Conservation (phyloP, 2,113 vertebrate species). For the Lagopus leucura region DNA sequence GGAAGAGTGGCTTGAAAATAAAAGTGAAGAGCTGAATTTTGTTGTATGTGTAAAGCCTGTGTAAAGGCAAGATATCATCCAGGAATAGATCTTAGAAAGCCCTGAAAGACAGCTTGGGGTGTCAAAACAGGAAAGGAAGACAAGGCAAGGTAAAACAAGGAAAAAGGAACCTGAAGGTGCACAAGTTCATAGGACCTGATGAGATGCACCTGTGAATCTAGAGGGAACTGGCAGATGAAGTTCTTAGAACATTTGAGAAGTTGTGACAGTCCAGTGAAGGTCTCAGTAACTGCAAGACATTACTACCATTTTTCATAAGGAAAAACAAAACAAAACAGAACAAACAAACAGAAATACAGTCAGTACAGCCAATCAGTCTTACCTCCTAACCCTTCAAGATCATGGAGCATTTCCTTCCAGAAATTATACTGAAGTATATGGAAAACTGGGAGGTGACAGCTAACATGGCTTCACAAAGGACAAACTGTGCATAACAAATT, state of each 20-base stretch:
- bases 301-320: too few species aligned
- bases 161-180: not conserved
- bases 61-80: not conserved
- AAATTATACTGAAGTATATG: not conserved
- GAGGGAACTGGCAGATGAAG: not conserved
- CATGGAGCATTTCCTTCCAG: not conserved
- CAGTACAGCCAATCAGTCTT: not conserved
- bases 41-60: not conserved
- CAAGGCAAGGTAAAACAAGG: not conserved
- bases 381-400: not conserved
- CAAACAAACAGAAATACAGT: not conserved
- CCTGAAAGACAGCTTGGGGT: not conserved
- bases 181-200: not conserved
- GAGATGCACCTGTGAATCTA: not conserved
- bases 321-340: too few species aligned
- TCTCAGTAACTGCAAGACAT: not conserved
- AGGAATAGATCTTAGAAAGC: not conserved
- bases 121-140: not conserved
- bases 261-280: not conserved
- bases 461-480: not conserved
- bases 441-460: not conserved
- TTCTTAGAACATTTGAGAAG: not conserved
- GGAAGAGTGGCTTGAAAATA: not conserved
- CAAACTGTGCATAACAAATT: not conserved
- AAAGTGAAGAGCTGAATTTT: not conserved